These are phyloP conservation scores for Elysia chlorotica DNA, from an alignment of 1,140 invertebrate genomes.

Conservation along the genomic window DNA sequence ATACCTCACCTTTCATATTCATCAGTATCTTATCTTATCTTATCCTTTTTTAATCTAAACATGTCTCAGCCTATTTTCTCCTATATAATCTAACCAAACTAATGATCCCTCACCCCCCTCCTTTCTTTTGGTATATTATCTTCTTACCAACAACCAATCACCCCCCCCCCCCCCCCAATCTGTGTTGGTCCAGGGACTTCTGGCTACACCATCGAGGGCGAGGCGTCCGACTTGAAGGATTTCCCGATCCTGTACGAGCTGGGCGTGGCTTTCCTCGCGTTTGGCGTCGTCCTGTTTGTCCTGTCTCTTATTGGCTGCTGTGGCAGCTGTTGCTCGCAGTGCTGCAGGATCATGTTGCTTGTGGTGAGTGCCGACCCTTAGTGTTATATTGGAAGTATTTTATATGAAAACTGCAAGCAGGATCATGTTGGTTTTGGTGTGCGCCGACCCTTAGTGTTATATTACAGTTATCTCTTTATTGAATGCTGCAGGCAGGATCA, in stretches of 20 bases:
- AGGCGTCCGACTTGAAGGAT: slow-evolving; percentile 43
- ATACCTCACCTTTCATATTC: neutral
- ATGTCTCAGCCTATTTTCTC: neutral
- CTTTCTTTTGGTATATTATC: neutral
- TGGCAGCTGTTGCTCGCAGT: slow-evolving; percentile 77
- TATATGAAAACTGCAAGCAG: too few species aligned
- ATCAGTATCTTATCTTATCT: neutral
- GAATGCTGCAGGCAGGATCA: too few species aligned
- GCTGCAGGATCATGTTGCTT: slow-evolving; percentile 76
- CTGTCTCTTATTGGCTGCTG: slow-evolving; percentile 87
- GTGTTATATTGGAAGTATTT: too few species aligned
- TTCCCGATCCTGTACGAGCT: slow-evolving; percentile 61
- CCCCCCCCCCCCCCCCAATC: neutral
- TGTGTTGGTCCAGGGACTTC: neutral
- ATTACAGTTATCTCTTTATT: too few species aligned
- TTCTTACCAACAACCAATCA: neutral
- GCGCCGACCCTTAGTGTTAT: too few species aligned
- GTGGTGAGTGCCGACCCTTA: slow-evolving; percentile 65
- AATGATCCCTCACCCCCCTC: too few species aligned
- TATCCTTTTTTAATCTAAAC: neutral
- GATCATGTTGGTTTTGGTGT: too few species aligned
- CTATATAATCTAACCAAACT: too few species aligned
- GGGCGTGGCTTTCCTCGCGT: slow-evolving; percentile 70
- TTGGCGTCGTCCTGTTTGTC: slow-evolving; percentile 77
- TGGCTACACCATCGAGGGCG: slow-evolving; percentile 26